Conservation (phyloP, 2,888 invertebrate genomes). For the Andrena minutula region DNA sequence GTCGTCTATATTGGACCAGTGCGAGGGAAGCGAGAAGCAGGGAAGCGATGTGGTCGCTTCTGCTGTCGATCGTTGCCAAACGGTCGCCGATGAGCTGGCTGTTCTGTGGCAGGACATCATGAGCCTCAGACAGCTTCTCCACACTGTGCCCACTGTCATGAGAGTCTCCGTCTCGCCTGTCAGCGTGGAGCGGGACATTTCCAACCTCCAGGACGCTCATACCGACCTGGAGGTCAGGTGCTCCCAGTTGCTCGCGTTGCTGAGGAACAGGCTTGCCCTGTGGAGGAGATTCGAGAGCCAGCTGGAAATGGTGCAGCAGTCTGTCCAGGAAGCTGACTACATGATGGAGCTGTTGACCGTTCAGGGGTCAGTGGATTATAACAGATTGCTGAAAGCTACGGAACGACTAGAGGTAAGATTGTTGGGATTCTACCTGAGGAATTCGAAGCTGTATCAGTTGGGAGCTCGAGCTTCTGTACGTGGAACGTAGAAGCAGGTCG, state of each 20-base stretch:
- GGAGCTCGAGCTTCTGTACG: too few species aligned
- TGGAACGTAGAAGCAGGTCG: too few species aligned
- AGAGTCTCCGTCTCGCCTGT: constrained; percentile 92
- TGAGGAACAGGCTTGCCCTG: constrained; percentile 89
- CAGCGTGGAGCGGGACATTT: constrained; percentile 91
- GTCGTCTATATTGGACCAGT: constrained; percentile 87
- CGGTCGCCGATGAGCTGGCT: constrained; percentile 89
- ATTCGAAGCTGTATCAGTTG: too few species aligned
- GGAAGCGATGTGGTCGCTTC: constrained; percentile 92
- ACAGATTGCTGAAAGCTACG: constrained; percentile 92
- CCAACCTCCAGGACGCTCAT: constrained; percentile 91
- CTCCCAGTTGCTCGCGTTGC: constrained; percentile 88
- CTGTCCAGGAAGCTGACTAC: constrained; percentile 94
- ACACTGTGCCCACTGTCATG: constrained; percentile 91
- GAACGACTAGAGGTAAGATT: constrained; percentile 92
- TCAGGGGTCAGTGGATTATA: constrained; percentile 94
- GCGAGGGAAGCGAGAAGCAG: constrained; percentile 90
- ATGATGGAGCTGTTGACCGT: constrained; percentile 94
- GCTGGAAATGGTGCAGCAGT: constrained; percentile 92
- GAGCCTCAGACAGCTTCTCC: constrained; percentile 90
- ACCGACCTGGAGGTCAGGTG: constrained; percentile 90
- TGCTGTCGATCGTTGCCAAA: constrained; percentile 90
- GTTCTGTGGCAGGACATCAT: constrained; percentile 92
- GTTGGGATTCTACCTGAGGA: too few species aligned
- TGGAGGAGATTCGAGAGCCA: constrained; percentile 93